A percentile compares a stretch with the other conserved stretches of the same genome.
Evolutionary conservation across 2,113 vertebrate species (phyloP).

Genomic region (Pterocles orientalis): DNA sequence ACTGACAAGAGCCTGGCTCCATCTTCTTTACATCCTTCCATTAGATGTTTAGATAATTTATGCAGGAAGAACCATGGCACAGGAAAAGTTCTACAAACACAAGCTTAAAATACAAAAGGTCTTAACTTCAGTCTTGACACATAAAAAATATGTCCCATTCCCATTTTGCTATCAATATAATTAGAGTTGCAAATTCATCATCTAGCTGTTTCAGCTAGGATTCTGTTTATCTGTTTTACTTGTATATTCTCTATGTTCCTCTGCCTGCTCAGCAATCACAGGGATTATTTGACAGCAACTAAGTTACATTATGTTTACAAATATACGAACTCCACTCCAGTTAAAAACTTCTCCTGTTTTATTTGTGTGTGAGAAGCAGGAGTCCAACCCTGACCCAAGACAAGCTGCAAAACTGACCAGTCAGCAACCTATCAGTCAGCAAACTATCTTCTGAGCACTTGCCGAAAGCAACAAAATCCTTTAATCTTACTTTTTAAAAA

Average conservation of each 20-base stretch:
- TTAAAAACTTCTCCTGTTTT: background rate
- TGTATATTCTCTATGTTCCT: background rate
- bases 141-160: background rate
- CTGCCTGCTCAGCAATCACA: background rate
- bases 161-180: background rate
- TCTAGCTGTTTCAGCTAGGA: background rate
- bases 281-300: background rate
- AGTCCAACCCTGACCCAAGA: background rate
- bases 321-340: background rate
- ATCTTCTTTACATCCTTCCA: background rate
- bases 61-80: background rate
- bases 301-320: background rate
- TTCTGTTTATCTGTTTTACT: background rate
- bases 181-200: background rate
- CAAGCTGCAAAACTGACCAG: background rate
- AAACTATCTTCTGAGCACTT: background rate
- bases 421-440: background rate
- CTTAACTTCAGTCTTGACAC: background rate
- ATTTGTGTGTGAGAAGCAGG: background rate
- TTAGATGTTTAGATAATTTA: background rate
- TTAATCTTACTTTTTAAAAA: background rate
- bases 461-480: background rate
- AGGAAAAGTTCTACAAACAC: background rate
- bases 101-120: background rate
- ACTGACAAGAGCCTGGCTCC: background rate